phyloP scores from a whole-genome alignment of 23 tunicate species.

The Ciona savignyi region DNA sequence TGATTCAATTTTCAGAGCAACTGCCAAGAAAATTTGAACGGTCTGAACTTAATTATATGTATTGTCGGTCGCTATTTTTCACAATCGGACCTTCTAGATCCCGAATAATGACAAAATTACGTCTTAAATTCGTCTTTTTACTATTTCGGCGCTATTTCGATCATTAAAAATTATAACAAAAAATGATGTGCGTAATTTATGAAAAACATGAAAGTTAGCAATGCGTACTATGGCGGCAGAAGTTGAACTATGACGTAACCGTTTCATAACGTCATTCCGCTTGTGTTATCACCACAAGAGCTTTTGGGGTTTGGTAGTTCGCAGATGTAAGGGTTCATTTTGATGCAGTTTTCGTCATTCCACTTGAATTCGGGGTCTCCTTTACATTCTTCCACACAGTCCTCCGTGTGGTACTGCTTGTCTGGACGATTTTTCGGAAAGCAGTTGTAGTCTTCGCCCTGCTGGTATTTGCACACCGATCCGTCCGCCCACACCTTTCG shows the following conservation, averaged over 20 bases:
- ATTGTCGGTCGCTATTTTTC: constrained; percentile 72
- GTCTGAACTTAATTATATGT: constrained; percentile 70
- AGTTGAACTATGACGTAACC: no score
- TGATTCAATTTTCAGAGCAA: neutral
- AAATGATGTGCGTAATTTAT: no score
- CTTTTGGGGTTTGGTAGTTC: constrained; percentile 23
- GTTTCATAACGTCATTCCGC: neutral
- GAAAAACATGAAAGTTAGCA: no score
- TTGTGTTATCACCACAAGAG: neutral
- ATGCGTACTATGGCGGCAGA: no score
- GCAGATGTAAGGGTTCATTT: constrained; percentile 68
- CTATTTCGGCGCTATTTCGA: no score
- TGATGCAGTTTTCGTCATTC: constrained; percentile 84
- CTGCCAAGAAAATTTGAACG: constrained; percentile 29
- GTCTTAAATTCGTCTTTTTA: no score
- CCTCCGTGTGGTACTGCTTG: constrained; percentile 73
- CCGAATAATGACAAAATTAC: neutral
- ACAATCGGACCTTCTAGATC: constrained; percentile 59
- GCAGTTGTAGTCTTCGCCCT: constrained; percentile 28
- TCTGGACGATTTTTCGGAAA: constrained; percentile 54
- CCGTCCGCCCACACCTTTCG: constrained; percentile 67
- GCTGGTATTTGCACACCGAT: constrained; percentile 16
- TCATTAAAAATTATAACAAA: no score
- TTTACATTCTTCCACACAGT: constrained; percentile 70
- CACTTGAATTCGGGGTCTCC: constrained; percentile 41